These are phyloP conservation scores for Calephelis nemesis DNA, from an alignment of 1,140 invertebrate species.

Conservation along the genomic window DNA sequence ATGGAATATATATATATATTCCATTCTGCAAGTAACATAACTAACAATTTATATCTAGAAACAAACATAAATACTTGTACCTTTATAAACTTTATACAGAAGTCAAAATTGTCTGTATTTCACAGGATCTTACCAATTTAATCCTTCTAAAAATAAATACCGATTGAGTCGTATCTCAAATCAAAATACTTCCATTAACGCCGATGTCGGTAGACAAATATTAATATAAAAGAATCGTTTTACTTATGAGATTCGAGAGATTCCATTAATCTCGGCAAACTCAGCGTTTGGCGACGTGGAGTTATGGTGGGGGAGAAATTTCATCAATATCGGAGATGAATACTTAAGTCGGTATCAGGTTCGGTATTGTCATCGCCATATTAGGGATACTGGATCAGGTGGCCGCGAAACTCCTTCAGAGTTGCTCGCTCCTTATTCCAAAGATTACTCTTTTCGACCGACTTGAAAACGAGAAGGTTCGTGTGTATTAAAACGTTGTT, in stretches of 20 bases:
- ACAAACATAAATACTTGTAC: too few relatives aligned
- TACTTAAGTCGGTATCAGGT: conserved; percentile 8
- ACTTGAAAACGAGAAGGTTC: too few relatives aligned
- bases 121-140: neutral
- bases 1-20: too few relatives aligned
- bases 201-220: conserved; percentile 11
- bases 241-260: conserved; percentile 10
- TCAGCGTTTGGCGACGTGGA: conserved; percentile 6
- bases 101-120: neutral
- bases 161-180: neutral
- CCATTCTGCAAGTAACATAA: too few relatives aligned
- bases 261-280: conserved; percentile 18
- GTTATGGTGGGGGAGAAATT: conserved; percentile 6
- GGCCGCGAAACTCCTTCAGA: neutral
- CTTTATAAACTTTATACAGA: neutral
- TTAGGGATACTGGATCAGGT: conserved; percentile 13
- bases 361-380: conserved; percentile 4
- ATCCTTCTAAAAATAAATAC: conserved; percentile 7
- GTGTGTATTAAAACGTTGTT: too few relatives aligned
- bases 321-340: conserved; percentile 15
- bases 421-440: conserved; percentile 9
- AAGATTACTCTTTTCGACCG: conserved; percentile 3
- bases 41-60: too few relatives aligned
- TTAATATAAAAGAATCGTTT: conserved; percentile 19
- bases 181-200: conserved; percentile 7